Conservation (phyloP, 2,797 vertebrate species). For the Gallinago nigripennis region DNA sequence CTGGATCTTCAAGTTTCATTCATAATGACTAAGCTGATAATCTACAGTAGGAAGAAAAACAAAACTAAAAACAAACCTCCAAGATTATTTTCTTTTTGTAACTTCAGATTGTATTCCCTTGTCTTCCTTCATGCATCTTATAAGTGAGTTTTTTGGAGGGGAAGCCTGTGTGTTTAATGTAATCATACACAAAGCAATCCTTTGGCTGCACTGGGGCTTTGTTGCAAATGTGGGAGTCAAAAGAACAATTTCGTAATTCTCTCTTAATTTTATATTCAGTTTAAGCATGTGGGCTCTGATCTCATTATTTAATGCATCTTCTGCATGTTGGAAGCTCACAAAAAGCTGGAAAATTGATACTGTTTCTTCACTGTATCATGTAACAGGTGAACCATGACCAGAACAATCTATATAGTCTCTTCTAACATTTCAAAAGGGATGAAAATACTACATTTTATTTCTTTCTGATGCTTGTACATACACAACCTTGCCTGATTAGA, state of each 20-base stretch:
- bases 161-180: background rate
- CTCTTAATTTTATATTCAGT: conserved; percentile 44
- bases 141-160: background rate
- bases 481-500: background rate
- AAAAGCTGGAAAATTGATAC: conserved; percentile 10
- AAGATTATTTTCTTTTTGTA: background rate
- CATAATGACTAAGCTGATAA: background rate
- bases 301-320: conserved; percentile 31
- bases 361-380: background rate
- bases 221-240: conserved; percentile 30
- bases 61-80: background rate
- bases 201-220: conserved; percentile 10
- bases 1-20: background rate
- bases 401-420: background rate
- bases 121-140: background rate
- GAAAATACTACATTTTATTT: background rate
- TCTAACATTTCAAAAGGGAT: background rate
- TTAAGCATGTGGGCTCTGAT: conserved; percentile 60
- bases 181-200: background rate
- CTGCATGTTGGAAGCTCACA: conserved; percentile 60
- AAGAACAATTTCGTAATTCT: conserved; percentile 25
- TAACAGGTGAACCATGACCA: background rate
- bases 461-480: background rate
- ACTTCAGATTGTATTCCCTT: conserved; percentile 6
- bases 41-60: background rate